Base-by-base conservation (phyloP, 2,888 invertebrate species). In the Hirtodrosophila confusa region DNA sequence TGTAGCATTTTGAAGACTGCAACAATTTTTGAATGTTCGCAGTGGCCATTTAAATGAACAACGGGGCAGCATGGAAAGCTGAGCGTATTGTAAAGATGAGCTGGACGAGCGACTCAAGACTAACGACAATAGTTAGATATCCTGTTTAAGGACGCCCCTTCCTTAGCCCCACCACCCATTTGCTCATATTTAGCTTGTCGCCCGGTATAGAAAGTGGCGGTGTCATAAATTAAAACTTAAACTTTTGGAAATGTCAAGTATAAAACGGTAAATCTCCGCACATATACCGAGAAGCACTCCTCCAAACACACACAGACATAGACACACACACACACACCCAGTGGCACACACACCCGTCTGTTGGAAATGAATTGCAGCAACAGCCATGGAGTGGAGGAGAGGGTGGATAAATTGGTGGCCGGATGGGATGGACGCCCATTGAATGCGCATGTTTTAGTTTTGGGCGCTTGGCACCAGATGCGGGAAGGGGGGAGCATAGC, bases 221-320 rank as follows among this genome's bases (percentile, higher is more conserved):
- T 90, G 91, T 90, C 90, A 91, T 90, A 90, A 90, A 90, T 90
- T 90, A 91, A 90, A 90, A 90, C 91, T 90, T 91, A 90, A 91
- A 90, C 91, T 90, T 90, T 90, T 90, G 90, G 88, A 90, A 90
- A 90, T 90, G 91, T 90, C 90, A 90, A 90, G 91, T 88, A 90
- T 90, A 91, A 91, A 90, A 91, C 90, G 90, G 91, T 90, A 90
- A 90, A 91, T 90, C 90, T 91, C 89, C 87, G 89, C 88, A 89
- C 88, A 87, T 80, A 75, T 56, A 76, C 75, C 60, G 58, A 69
- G 50, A 40, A 66, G 47, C 79, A 61, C 69, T 70, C 75, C 77
- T 60, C 58, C 65, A 75, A 60, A 73, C 70, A 68, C 58, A 67
- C 62, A 48, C 54, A 47, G 55, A 61, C 61, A 17, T 2, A 17